A percentile compares a stretch with the other conserved stretches of the same genome.
phyloP scores from a whole-genome alignment of 1,140 invertebrate species.

The Drosophila kepulauana region DNA sequence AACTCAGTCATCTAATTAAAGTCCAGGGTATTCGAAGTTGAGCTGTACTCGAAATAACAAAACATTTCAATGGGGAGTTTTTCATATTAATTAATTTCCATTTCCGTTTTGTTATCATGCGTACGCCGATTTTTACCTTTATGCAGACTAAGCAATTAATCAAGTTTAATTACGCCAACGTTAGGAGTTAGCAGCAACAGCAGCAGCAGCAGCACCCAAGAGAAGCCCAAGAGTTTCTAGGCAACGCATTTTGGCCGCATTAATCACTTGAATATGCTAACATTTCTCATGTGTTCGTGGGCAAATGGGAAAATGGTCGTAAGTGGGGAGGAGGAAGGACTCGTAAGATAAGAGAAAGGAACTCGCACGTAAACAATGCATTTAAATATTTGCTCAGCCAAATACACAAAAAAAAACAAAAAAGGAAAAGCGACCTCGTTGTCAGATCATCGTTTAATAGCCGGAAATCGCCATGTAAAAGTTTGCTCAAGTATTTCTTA shows the following conservation, averaged over 20 bases:
- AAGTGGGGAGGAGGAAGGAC: not conserved
- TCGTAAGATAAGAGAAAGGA: constrained; percentile 58
- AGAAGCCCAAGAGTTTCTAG: constrained; percentile 41
- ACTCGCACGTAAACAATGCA: constrained; percentile 71
- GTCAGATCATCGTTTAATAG: constrained; percentile 29
- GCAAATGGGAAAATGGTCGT: constrained; percentile 5
- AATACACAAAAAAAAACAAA: not conserved
- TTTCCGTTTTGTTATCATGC: constrained; percentile 79
- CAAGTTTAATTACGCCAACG: constrained; percentile 76
- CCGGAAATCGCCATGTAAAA: constrained; percentile 1
- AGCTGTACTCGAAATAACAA: constrained; percentile 18
- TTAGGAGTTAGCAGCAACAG: constrained; percentile 35
- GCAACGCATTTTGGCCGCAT: constrained; percentile 58
- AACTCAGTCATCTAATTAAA: not conserved
- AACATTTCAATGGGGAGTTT: constrained; percentile 35
- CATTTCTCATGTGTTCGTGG: constrained; percentile 69
- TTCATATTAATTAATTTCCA: constrained; percentile 81
- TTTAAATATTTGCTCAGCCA: constrained; percentile 70
- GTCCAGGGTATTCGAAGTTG: constrained; percentile 16
- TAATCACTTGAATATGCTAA: constrained; percentile 78
- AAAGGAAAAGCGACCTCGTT: constrained; percentile 2
- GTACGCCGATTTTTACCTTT: constrained; percentile 79
- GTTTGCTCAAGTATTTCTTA: not conserved
- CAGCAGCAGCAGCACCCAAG: constrained; percentile 9
- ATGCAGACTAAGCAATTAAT: constrained; percentile 79